A percentile compares a stretch with the other conserved stretches of the same genome.
phyloP scores from a whole-genome alignment of 2,113 vertebrate species.

The Bubalus kerabau region DNA sequence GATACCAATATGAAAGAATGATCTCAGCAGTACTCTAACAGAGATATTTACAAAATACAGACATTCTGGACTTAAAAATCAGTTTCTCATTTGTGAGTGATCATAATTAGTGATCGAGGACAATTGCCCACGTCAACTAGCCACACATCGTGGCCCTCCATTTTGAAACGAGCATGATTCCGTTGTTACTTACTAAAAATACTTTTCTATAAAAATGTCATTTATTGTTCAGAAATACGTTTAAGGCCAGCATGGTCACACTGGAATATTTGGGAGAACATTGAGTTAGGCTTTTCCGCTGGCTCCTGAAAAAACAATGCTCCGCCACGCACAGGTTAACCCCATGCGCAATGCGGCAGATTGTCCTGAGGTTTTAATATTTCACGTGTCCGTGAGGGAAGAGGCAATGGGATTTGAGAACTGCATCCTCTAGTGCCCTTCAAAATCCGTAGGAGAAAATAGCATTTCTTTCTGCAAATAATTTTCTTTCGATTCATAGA shows the following conservation, averaged over 20 bases:
- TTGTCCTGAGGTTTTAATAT: slow-evolving; percentile 15
- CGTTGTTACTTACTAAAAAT: slow-evolving; percentile 6
- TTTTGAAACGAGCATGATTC: slow-evolving; percentile 53
- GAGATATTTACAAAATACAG: neutral
- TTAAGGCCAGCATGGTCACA: neutral
- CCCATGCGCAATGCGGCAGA: slow-evolving; percentile 68
- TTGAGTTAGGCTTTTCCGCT: neutral
- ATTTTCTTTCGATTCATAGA: slow-evolving; percentile 10
- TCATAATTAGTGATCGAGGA: neutral
- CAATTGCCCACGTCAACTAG: neutral
- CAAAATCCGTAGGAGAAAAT: neutral
- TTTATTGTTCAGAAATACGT: slow-evolving; percentile 24
- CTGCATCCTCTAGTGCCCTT: neutral
- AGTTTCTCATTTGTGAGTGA: neutral
- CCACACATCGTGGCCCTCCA: slow-evolving; percentile 40
- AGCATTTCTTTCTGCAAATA: neutral
- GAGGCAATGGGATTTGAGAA: neutral
- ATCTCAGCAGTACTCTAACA: neutral
- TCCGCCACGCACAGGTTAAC: neutral
- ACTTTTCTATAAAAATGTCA: neutral
- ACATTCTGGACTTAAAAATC: neutral
- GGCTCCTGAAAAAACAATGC: neutral
- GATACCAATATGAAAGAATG: neutral
- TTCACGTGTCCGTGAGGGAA: neutral
- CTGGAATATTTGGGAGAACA: neutral